These are phyloP conservation scores for Phortica variegata DNA, from an alignment of 1,140 invertebrate species.

Conservation along the genomic window DNA sequence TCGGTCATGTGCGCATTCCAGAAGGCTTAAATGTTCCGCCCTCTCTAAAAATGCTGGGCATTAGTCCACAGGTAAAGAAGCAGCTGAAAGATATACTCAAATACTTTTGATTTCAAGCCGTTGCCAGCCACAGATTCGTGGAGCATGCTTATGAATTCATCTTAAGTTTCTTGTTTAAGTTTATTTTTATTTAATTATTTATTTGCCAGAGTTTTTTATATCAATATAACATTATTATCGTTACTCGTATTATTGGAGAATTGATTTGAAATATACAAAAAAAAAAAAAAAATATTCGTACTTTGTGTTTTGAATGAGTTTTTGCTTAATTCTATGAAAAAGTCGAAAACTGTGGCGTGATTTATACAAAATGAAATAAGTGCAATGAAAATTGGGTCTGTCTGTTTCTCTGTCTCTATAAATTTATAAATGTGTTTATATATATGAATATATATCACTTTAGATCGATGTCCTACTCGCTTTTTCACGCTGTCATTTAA, in stretches of 20 bases:
- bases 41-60: constrained; percentile 87
- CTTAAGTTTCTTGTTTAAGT: too few relatives aligned
- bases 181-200: too few relatives aligned
- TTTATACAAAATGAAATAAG: constrained; percentile 51
- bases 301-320: constrained; percentile 14
- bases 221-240: background rate
- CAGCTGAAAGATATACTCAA: constrained; percentile 38
- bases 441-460: too few relatives aligned
- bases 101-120: background rate
- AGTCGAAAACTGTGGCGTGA: too few relatives aligned
- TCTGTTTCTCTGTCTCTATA: too few relatives aligned
- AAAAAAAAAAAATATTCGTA: constrained; percentile 32
- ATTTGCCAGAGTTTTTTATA: too few relatives aligned
- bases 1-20: constrained; percentile 81
- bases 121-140: background rate
- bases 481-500: too few relatives aligned
- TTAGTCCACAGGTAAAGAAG: constrained; percentile 83
- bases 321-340: constrained; percentile 3
- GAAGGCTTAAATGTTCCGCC: constrained; percentile 79
- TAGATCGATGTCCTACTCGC: too few relatives aligned
- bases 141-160: background rate
- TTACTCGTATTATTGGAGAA: background rate
- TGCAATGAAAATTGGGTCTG: too few relatives aligned
- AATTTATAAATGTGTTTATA: too few relatives aligned
- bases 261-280: constrained; percentile 1